Evolutionary conservation across 2,113 vertebrate species (phyloP), one percentile per base, ranked within the genome.

Genomic region (Calonectris borealis): DNA sequence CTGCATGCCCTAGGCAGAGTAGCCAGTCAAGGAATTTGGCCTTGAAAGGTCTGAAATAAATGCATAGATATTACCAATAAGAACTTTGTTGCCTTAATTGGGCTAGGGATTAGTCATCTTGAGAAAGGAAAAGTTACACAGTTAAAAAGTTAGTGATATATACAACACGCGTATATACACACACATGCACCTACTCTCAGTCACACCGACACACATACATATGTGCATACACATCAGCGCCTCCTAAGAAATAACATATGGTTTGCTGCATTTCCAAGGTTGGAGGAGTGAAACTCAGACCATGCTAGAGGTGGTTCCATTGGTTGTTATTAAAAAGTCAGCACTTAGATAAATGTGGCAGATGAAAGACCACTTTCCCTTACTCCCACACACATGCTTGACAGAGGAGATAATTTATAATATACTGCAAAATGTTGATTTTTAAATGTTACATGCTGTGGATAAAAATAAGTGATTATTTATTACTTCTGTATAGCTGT

Each of bases 401-500:
- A 40, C 79, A 71, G 21, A 73, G 25, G 8, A 88, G 7, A 29
- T 69, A 85, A 72, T 83, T 85, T 69, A 40, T 65, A 92, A 86
- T 48, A 49, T 29, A 16, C 42, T 73, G 60, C 34, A 77, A 90
- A 86, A 86, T 34, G 54, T 25, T 81, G 72, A 68, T 80, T 95
- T 93, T 94, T 46, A 84, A 94, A 92, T 77, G 77, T 65, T 95
- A 76, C 27, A 49, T 84, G 32, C 40, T 83, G 27, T 51, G 55
- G 62, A 44, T 81, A 90, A 94, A 94, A 94, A 85, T 62, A 87
- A 80, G 17, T 26, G 24, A 60, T 60, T 88, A 72, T 92, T 92
- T 93, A 80, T 93, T 94, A 66, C 25, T 62, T 86, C 64, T 83
- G 9, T 75, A 48, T 89, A 84, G 40, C 55, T 75, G 29, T 71